Evolutionary conservation across 2,797 vertebrate species (phyloP).

Genomic region (Mycteria americana): DNA sequence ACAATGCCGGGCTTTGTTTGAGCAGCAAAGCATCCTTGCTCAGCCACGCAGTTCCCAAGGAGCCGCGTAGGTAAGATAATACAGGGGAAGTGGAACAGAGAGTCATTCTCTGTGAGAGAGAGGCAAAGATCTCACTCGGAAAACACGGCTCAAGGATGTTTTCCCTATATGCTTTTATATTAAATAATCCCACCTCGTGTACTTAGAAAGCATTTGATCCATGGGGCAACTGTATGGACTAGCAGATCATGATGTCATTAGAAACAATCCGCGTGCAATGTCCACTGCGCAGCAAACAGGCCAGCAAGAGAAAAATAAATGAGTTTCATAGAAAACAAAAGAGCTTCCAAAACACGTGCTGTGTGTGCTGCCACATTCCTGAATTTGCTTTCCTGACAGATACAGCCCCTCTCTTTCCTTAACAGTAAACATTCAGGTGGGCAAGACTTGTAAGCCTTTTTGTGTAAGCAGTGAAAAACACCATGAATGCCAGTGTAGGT

Average conservation of each 20-base stretch:
- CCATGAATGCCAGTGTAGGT: neutral
- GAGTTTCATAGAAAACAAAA: neutral
- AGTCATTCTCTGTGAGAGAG: neutral
- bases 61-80: constrained; percentile 35
- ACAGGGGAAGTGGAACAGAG: constrained; percentile 7
- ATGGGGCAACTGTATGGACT: neutral
- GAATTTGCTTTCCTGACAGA: neutral
- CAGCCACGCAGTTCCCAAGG: constrained; percentile 46
- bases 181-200: neutral
- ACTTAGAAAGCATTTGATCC: constrained; percentile 11
- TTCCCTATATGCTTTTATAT: neutral
- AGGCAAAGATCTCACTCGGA: neutral
- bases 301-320: neutral
- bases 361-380: neutral
- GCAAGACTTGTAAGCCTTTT: neutral
- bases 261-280: neutral
- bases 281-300: neutral
- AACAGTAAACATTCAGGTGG: neutral
- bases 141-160: neutral
- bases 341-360: neutral
- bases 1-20: constrained; percentile 54
- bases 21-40: constrained; percentile 61
- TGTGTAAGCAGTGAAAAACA: neutral
- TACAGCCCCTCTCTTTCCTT: neutral
- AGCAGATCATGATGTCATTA: neutral